phyloP scores from a whole-genome alignment of 2,113 vertebrate species.

The human region GRCh38 chr11:8084501-8085000 shows the following conservation, averaged over 20 bases:
- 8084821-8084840: background rate
- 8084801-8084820: no score
- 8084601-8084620: background rate
- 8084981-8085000: background rate
- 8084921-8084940: background rate
- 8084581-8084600: fast-evolving
- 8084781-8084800: background rate
- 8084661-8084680: background rate
- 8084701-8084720: background rate
- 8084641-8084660: background rate
- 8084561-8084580: background rate
- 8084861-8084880: background rate
- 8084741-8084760: background rate
- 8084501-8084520: background rate
- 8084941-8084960: background rate
- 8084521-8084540: background rate
- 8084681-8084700: background rate
- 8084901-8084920: no score
- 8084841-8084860: background rate
- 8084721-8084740: background rate
- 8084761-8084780: background rate
- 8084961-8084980: background rate
- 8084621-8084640: background rate
- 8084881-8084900: fast-evolving
- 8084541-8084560: no score